phyloP scores from a whole-genome alignment of 2,888 invertebrate genomes.

The Luffia ferchaultella region DNA sequence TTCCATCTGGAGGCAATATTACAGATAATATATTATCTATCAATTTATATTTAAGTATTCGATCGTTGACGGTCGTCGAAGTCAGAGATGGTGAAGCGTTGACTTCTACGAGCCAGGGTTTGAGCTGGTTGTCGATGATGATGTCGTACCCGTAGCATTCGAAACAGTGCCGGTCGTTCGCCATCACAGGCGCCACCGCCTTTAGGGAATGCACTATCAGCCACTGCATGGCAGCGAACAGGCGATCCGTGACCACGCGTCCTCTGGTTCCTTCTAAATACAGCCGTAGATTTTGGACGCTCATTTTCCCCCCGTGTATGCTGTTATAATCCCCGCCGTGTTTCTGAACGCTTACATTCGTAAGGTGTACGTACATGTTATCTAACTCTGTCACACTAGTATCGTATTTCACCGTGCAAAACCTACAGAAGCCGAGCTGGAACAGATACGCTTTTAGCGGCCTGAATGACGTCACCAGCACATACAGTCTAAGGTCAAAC shows the following conservation, averaged over 20 bases:
- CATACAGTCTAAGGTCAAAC: slow-evolving; percentile 92
- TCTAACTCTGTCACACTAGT: slow-evolving; percentile 87
- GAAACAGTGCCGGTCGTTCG: slow-evolving; percentile 91
- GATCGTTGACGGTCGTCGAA: slow-evolving; percentile 92
- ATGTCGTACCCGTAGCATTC: slow-evolving; percentile 97
- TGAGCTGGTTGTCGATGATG: slow-evolving; percentile 92
- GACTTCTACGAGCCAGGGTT: slow-evolving; percentile 95
- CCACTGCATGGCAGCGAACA: slow-evolving; percentile 90
- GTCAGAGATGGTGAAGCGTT: slow-evolving; percentile 95
- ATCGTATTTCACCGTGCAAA: slow-evolving; percentile 96
- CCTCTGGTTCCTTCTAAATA: slow-evolving; percentile 92
- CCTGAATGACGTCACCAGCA: slow-evolving; percentile 91
- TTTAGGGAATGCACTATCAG: slow-evolving; percentile 92
- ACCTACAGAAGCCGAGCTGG: slow-evolving; percentile 92
- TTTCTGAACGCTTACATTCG: slow-evolving; percentile 98
- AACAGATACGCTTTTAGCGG: slow-evolving; percentile 94
- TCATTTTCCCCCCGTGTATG: slow-evolving; percentile 94
- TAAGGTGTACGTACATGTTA: slow-evolving; percentile 94
- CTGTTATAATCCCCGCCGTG: slow-evolving; percentile 95
- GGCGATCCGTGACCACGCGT: slow-evolving; percentile 84
- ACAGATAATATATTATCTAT: slow-evolving; percentile 93
- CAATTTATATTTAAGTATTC: slow-evolving; percentile 92
- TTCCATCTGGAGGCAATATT: slow-evolving; percentile 86
- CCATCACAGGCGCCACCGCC: slow-evolving; percentile 92
- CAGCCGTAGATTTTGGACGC: slow-evolving; percentile 87